A percentile compares a stretch with the other conserved stretches of the same genome.
phyloP scores from a whole-genome alignment of 2,888 invertebrate species.

The Temnothorax ravouxi region DNA sequence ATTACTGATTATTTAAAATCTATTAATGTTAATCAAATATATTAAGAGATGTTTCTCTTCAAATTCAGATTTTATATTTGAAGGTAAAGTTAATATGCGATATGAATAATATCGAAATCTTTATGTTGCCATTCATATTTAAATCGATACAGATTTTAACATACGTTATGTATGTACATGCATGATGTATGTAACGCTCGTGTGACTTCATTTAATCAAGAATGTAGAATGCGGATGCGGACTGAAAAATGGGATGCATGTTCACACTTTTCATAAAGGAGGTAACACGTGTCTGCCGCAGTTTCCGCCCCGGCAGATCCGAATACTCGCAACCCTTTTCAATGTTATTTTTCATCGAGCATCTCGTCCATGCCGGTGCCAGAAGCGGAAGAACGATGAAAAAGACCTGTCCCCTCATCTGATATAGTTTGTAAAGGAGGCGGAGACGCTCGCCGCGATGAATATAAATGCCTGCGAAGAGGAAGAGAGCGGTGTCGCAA shows the following conservation, averaged over 20 bases:
- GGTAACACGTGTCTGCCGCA: constrained; percentile 34
- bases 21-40: background rate
- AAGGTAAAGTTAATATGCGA: background rate
- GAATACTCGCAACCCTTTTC: constrained; percentile 45
- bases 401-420: constrained; percentile 72
- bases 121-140: background rate
- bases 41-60: background rate
- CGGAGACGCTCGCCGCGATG: constrained; percentile 68
- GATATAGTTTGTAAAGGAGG: constrained; percentile 73
- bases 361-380: constrained; percentile 52
- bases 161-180: too few species aligned
- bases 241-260: constrained; percentile 45
- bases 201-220: constrained; percentile 38
- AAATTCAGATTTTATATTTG: background rate
- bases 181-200: background rate
- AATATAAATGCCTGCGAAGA: constrained; percentile 76
- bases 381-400: constrained; percentile 63
- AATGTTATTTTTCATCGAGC: constrained; percentile 54
- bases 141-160: background rate
- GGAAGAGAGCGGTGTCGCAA: constrained; percentile 34
- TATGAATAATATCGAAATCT: background rate
- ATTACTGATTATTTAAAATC: background rate
- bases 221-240: constrained; percentile 31
- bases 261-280: constrained; percentile 52
- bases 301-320: constrained; percentile 41